Percentiles rank a stretch among this genome's conserved stretches.
Conservation (phyloP, 2,113 vertebrate genomes). For the Colius striatus region DNA sequence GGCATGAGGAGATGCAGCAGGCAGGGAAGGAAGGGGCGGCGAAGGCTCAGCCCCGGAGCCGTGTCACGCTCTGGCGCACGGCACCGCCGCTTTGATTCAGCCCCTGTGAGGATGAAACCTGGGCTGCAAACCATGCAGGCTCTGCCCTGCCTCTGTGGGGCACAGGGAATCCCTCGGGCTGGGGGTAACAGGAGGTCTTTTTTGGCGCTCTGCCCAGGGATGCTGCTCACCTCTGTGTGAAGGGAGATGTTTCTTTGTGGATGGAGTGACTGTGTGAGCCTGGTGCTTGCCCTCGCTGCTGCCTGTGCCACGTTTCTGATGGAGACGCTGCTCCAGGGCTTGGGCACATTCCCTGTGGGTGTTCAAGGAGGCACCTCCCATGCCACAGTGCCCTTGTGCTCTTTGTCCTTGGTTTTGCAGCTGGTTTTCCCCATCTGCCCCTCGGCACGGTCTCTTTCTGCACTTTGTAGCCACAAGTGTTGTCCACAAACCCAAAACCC, state of each 20-base stretch:
- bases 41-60: neutral
- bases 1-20: neutral
- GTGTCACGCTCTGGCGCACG: rapidly evolving
- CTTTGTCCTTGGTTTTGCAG: neutral
- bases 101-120: neutral
- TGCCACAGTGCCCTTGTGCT: neutral
- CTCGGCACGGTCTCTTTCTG: neutral
- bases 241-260: neutral
- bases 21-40: neutral
- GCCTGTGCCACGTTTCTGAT: neutral
- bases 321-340: neutral
- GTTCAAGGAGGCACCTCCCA: neutral
- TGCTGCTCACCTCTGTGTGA: neutral
- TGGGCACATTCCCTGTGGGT: rapidly evolving
- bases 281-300: neutral
- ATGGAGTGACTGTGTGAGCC: neutral
- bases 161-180: neutral
- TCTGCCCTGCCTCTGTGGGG: neutral
- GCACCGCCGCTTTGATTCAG: neutral
- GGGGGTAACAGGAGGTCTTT: neutral
- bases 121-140: rapidly evolving
- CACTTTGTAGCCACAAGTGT: neutral
- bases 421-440: neutral
- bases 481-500: neutral
- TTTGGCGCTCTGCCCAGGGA: neutral